phyloP scores from a whole-genome alignment of 2,113 vertebrate genomes.

The Neodon shergylaensis region DNA sequence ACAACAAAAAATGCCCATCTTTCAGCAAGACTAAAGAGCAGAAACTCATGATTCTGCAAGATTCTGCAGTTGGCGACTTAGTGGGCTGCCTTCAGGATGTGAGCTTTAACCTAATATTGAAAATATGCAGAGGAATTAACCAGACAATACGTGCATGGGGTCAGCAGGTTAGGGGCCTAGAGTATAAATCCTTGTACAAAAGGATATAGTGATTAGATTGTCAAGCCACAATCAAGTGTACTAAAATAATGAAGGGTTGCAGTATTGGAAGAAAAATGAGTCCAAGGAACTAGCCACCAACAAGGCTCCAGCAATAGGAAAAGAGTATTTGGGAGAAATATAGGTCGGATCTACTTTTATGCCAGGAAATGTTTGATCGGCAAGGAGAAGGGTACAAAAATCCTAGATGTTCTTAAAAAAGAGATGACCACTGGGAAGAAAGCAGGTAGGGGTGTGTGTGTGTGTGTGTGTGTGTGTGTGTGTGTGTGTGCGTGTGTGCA shows the following conservation, averaged over 20 bases:
- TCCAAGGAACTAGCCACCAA: background rate
- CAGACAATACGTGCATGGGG: too few species aligned
- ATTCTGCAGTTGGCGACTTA: background rate
- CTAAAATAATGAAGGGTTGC: background rate
- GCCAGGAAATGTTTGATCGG: background rate
- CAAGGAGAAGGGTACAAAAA: background rate
- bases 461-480: background rate
- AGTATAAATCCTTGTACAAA: background rate
- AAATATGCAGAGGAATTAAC: background rate
- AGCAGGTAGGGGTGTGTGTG: background rate
- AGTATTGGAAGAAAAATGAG: background rate
- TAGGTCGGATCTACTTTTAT: background rate
- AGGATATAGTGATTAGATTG: background rate
- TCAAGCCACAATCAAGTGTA: background rate
- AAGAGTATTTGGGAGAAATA: background rate
- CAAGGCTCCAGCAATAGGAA: background rate
- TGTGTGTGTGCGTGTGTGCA: background rate
- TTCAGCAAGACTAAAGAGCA: background rate
- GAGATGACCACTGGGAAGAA: background rate
- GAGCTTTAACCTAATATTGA: background rate
- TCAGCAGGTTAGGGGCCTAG: background rate
- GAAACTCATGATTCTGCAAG: background rate
- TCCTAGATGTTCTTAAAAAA: background rate
- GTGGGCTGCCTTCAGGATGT: background rate
- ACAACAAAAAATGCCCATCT: background rate